Base-by-base conservation (phyloP, 1,140 invertebrate species). In the Aphelinus atriplicis region DNA sequence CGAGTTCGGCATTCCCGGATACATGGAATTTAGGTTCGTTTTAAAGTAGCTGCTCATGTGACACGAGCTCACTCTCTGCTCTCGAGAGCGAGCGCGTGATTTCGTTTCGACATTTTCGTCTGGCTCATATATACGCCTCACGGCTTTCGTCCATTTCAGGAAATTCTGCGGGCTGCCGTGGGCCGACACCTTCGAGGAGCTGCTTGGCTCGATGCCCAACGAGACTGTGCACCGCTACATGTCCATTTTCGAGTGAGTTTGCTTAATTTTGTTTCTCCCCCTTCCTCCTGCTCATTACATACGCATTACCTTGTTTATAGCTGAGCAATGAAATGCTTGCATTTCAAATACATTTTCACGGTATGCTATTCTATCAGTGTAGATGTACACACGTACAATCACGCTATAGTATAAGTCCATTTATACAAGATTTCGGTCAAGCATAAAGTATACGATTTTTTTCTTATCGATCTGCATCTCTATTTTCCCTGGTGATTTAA, bases 1-100 rank as follows among this genome's bases (percentile, higher is more conserved):
- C 76, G 96, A 98, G 84, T 96, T 97, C 82, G 96, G 96, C 74
- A 89, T 98, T 71, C 95, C 95, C 53, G 95, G 95, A 57, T 97
- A 97, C 83, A 96, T 96, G 93, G 95, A 96, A 85, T 97, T 94
- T 87, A 89, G 91, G 88, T 91, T 81, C 67, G 75, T 73, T 77
- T 78, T 65, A 10, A 55, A 55, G 53, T 55, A 55, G 10, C 53
- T 55, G 26, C 26, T 26, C 26, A 26, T 26, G 26, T 26, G 26
- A 26, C 26, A 26, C 26, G 26, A 26, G 26, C 26, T 26, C 26
- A 26, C 26, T 26, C 26, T 26, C 26, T 26, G 26, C 26, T 26
- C 26, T 26, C 26, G 26, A 26, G 26, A 26, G 26, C 26, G 26
- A 26, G 26, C 26, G 26, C 26, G 26, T 26, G 0, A 50, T 69